Conservation (phyloP, 2,797 vertebrate species). For the Sebastes kiyomatsui region DNA sequence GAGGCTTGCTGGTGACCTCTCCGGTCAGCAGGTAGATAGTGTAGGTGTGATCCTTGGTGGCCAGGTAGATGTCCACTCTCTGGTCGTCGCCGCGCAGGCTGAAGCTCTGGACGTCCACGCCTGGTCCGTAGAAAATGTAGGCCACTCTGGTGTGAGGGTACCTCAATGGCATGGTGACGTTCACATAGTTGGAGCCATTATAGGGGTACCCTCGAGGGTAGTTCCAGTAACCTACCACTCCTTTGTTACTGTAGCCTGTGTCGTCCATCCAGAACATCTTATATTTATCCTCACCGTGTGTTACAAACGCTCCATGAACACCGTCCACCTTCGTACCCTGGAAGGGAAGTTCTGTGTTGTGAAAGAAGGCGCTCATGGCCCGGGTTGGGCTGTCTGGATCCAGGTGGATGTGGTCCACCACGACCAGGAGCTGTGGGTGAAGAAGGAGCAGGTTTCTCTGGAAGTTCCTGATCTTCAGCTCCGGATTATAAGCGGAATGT, state of each 20-base stretch:
- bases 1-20: constrained; percentile 83
- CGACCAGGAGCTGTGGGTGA: constrained; percentile 93
- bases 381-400: constrained; percentile 86
- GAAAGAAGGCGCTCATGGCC: constrained; percentile 92
- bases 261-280: constrained; percentile 99
- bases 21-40: constrained; percentile 88
- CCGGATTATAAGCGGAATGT: constrained; percentile 88
- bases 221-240: constrained; percentile 84
- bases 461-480: constrained; percentile 87
- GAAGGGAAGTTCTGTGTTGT: constrained; percentile 94
- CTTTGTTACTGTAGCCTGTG: constrained; percentile 89
- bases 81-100: constrained; percentile 88
- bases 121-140: constrained; percentile 94
- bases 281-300: constrained; percentile 87
- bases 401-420: constrained; percentile 93
- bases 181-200: constrained; percentile 95
- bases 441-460: constrained; percentile 94
- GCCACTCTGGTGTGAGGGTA: constrained; percentile 89
- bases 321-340: constrained; percentile 84
- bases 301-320: constrained; percentile 89
- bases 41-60: constrained; percentile 89
- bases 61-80: constrained; percentile 89
- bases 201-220: constrained; percentile 94
- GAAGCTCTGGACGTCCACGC: constrained; percentile 90
- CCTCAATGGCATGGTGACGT: constrained; percentile 90